A percentile compares a stretch with the other conserved stretches of the same genome.
These are phyloP conservation scores for Heliocidaris tuberculata DNA, from an alignment of 35 echinoderm and acorn worm genomes.

Conservation along the genomic window DNA sequence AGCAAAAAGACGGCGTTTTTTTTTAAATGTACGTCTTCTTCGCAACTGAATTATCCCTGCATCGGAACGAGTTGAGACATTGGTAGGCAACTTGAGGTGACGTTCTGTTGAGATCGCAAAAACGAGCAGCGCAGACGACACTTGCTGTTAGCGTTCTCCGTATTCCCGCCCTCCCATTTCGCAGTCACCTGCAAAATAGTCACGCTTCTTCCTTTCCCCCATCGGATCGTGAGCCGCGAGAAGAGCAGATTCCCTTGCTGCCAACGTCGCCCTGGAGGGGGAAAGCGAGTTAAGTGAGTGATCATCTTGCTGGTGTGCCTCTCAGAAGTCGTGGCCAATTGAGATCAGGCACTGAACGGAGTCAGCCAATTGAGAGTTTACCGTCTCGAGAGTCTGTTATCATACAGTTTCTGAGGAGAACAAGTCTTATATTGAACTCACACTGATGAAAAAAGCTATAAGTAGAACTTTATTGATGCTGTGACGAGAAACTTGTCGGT, in stretches of 20 bases:
- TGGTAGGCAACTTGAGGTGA: background rate
- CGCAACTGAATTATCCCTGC: no score
- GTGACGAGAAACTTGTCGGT: background rate
- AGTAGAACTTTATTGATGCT: background rate
- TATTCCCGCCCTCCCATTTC: background rate
- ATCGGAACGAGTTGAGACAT: background rate
- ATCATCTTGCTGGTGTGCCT: background rate
- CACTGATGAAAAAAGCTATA: background rate
- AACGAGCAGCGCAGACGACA: background rate
- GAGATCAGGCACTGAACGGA: background rate
- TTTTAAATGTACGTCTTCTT: no score
- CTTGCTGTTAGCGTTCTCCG: background rate
- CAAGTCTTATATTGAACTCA: background rate
- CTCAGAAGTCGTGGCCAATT: background rate
- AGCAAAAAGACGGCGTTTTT: no score
- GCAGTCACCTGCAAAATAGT: background rate
- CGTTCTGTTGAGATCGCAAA: background rate
- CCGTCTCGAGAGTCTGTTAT: background rate
- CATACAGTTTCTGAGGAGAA: background rate
- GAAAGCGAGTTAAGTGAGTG: background rate
- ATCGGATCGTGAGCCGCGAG: background rate
- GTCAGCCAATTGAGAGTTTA: background rate
- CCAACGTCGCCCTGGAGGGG: background rate
- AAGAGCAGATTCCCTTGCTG: background rate
- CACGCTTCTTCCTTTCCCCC: background rate